Percentiles rank a stretch among this genome's conserved stretches.
These are phyloP conservation scores for Allophyes oxyacanthae DNA, from an alignment of 2,888 invertebrate species.

Conservation along the genomic window DNA sequence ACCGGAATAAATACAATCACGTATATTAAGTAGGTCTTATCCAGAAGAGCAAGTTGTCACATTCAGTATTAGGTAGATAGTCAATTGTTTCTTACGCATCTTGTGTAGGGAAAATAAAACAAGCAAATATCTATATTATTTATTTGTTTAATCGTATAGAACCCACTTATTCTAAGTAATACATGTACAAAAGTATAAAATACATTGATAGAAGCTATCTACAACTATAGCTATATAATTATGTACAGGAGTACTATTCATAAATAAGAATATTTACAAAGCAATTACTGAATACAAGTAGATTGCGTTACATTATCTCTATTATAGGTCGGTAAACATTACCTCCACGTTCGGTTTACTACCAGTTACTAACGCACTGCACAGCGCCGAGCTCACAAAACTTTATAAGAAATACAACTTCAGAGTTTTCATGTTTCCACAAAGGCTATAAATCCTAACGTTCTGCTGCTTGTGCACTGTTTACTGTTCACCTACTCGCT, in stretches of 20 bases:
- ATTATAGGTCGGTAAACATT: constrained; percentile 65
- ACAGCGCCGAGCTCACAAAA: constrained; percentile 66
- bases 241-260: constrained; percentile 75
- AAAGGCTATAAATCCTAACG: constrained; percentile 78
- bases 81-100: too few species aligned
- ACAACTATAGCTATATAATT: constrained; percentile 68
- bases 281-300: constrained; percentile 64
- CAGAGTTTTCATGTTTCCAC: constrained; percentile 80
- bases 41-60: too few species aligned
- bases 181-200: constrained; percentile 70
- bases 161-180: constrained; percentile 63
- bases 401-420: constrained; percentile 77
- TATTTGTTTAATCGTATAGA: constrained; percentile 62
- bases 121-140: constrained; percentile 21
- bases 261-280: constrained; percentile 84
- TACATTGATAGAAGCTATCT: constrained; percentile 63
- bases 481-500: constrained; percentile 79
- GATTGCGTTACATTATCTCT: constrained; percentile 59
- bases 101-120: constrained; percentile 23
- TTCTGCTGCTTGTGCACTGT: constrained; percentile 75
- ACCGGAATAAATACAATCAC: too few species aligned
- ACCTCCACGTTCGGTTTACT: constrained; percentile 58
- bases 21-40: too few species aligned
- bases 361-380: constrained; percentile 57
- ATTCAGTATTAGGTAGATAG: too few species aligned